Conservation (phyloP, 1,140 invertebrate genomes). For the Pemphigus obesinymphae region DNA sequence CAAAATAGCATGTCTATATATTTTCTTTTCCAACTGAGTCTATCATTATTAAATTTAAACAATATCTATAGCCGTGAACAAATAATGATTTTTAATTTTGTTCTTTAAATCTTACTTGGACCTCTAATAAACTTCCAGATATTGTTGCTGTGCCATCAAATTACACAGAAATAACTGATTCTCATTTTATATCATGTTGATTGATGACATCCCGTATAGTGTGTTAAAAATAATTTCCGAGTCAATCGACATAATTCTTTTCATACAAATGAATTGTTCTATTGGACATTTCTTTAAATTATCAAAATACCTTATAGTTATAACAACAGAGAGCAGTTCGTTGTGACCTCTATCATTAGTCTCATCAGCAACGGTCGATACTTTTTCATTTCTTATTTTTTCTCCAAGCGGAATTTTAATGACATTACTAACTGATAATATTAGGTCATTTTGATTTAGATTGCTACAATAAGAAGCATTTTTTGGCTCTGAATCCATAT, state of each 20-base stretch:
- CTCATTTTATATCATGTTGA: not conserved
- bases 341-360: too few relatives aligned
- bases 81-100: too few relatives aligned
- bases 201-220: not conserved
- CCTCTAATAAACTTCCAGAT: too few relatives aligned
- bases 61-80: too few relatives aligned
- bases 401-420: not conserved
- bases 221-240: not conserved
- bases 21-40: too few relatives aligned
- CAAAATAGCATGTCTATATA: too few relatives aligned
- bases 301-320: not conserved
- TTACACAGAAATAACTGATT: too few relatives aligned
- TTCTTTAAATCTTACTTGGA: too few relatives aligned
- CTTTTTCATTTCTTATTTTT: not conserved
- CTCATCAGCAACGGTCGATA: not conserved
- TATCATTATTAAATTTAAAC: too few relatives aligned
- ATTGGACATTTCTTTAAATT: not conserved
- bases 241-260: not conserved
- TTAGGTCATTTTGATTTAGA: not conserved
- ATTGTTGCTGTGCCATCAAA: too few relatives aligned
- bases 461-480: not conserved
- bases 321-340: not conserved
- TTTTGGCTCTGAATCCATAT: not conserved
- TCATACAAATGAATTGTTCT: not conserved
- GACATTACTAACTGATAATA: not conserved